phyloP scores from a whole-genome alignment of 2,888 invertebrate genomes.

The Tuberolachnus salignus region DNA sequence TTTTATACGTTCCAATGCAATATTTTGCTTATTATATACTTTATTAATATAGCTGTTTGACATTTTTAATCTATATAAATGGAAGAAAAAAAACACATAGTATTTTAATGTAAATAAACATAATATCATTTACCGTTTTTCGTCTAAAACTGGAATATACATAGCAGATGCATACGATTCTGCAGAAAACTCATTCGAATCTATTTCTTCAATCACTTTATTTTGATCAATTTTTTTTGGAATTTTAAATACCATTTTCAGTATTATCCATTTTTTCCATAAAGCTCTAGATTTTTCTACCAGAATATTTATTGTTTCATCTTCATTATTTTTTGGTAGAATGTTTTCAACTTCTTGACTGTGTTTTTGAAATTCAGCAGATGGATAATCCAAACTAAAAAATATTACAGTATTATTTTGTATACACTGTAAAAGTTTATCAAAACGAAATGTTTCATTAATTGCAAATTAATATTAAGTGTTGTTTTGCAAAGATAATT shows the following conservation, averaged over 20 bases:
- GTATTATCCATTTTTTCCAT: conserved; percentile 51
- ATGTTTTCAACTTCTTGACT: conserved; percentile 28
- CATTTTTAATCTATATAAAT: conserved; percentile 18
- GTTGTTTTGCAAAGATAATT: too few species aligned
- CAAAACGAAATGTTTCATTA: too few species aligned
- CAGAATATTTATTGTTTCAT: conserved; percentile 7
- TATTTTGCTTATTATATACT: not conserved
- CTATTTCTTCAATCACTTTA: conserved; percentile 3
- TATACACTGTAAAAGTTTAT: too few species aligned
- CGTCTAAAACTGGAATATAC: conserved; percentile 16
- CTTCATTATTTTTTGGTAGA: conserved; percentile 10
- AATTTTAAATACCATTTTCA: conserved; percentile 51
- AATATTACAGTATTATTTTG: too few species aligned
- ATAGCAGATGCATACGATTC: not conserved
- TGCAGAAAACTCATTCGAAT: not conserved
- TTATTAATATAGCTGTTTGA: conserved; percentile 27
- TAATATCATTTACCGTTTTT: conserved; percentile 14
- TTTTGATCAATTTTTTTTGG: conserved; percentile 38
- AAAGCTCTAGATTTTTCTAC: conserved; percentile 34
- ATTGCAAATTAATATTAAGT: too few species aligned
- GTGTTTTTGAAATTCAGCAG: conserved; percentile 19
- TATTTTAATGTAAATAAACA: not conserved
- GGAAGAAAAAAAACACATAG: too few species aligned
- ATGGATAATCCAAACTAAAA: conserved; percentile 39
- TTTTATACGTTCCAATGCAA: conserved; percentile 4